Percentiles rank a stretch among this genome's conserved stretches.
Conservation (phyloP, 1,140 invertebrate genomes). For the Papilio glaucus region DNA sequence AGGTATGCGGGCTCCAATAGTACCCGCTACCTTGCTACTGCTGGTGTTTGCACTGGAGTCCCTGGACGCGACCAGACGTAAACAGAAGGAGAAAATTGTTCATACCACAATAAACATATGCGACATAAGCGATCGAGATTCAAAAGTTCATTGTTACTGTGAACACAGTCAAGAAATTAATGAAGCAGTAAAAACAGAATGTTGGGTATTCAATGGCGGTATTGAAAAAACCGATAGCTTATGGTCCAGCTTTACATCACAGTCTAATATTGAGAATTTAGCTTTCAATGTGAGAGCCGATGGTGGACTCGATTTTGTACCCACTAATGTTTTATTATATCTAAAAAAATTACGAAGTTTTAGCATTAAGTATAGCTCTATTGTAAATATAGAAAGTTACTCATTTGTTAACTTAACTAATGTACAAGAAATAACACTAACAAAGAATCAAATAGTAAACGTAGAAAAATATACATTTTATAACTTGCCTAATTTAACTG, state of each 20-base stretch:
- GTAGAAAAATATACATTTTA: slow-evolving; percentile 88
- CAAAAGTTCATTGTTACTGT: slow-evolving; percentile 81
- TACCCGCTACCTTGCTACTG: slow-evolving; percentile 78
- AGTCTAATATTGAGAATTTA: slow-evolving; percentile 86
- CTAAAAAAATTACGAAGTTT: slow-evolving; percentile 87
- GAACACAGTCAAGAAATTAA: slow-evolving; percentile 74
- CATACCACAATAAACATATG: slow-evolving; percentile 73
- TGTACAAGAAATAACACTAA: slow-evolving; percentile 87
- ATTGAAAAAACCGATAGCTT: slow-evolving; percentile 86
- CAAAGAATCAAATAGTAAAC: slow-evolving; percentile 86
- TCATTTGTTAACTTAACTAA: slow-evolving; percentile 88
- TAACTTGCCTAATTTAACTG: slow-evolving; percentile 85
- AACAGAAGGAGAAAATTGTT: slow-evolving; percentile 69
- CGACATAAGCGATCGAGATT: slow-evolving; percentile 77
- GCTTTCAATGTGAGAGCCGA: slow-evolving; percentile 87
- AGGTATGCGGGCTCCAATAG: slow-evolving; percentile 78
- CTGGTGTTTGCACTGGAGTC: slow-evolving; percentile 77
- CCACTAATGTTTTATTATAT: slow-evolving; percentile 86
- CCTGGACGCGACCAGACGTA: slow-evolving; percentile 73
- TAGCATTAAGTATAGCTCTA: slow-evolving; percentile 88
- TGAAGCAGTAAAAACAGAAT: slow-evolving; percentile 82
- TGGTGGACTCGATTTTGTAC: slow-evolving; percentile 87
- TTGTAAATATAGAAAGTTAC: slow-evolving; percentile 86
- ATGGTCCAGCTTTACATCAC: slow-evolving; percentile 89
- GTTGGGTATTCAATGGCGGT: slow-evolving; percentile 87